phyloP scores from a whole-genome alignment of 2,797 vertebrate genomes.

The Falco cherrug region DNA sequence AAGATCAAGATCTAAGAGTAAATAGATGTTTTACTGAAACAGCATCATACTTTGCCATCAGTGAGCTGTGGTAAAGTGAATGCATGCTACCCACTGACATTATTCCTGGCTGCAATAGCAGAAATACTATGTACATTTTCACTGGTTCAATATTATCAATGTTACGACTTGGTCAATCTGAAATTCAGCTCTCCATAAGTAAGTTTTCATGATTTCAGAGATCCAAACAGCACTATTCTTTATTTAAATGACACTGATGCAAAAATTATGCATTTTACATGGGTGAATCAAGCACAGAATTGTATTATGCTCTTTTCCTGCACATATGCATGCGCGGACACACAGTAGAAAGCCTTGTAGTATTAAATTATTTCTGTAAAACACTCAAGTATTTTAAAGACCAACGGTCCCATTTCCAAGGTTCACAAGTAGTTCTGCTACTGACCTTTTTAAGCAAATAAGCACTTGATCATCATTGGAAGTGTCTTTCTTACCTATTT shows the following conservation, averaged over 20 bases:
- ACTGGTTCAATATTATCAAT: neutral
- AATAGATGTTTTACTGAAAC: slow-evolving; percentile 64
- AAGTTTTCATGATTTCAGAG: slow-evolving; percentile 29
- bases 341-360: neutral
- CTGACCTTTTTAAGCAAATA: neutral
- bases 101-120: slow-evolving; percentile 54
- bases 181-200: slow-evolving; percentile 51
- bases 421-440: neutral
- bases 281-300: neutral
- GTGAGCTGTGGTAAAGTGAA: slow-evolving; percentile 56
- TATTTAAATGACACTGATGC: slow-evolving; percentile 25
- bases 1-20: slow-evolving; percentile 64
- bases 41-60: slow-evolving; percentile 58
- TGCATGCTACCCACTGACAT: slow-evolving; percentile 31
- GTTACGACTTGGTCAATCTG: neutral
- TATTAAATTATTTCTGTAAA: neutral
- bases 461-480: neutral
- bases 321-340: too few species aligned
- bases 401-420: neutral
- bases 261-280: neutral
- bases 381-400: neutral
- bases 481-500: neutral
- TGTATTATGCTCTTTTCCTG: neutral
- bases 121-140: slow-evolving; percentile 21
- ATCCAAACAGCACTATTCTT: slow-evolving; percentile 7